Evolutionary conservation across 2,888 invertebrate genomes (phyloP).

Genomic region (Lagria hirta): DNA sequence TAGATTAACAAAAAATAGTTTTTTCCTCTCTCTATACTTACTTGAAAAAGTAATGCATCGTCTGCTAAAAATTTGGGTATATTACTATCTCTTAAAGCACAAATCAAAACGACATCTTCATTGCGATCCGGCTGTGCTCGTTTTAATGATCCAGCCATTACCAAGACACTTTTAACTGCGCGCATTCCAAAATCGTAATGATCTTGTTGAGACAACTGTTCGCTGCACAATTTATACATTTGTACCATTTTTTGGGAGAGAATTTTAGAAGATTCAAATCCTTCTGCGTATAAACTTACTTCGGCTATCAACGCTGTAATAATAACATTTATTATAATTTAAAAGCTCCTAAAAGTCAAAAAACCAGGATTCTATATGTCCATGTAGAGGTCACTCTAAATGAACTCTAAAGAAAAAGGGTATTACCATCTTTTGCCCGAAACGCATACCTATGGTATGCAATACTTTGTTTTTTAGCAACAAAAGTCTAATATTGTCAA

Average conservation of each 20-base stretch:
- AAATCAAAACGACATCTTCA: conserved; percentile 81
- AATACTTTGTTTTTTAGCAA: too few species aligned
- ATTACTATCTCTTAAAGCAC: conserved; percentile 86
- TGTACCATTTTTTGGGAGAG: conserved; percentile 91
- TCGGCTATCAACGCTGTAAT: conserved; percentile 77
- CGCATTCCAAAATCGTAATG: conserved; percentile 94
- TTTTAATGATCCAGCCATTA: conserved; percentile 89
- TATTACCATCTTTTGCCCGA: too few species aligned
- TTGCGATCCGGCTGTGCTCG: conserved; percentile 79
- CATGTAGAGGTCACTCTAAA: too few species aligned
- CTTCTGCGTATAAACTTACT: conserved; percentile 90
- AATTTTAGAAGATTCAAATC: conserved; percentile 83
- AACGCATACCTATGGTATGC: too few species aligned
- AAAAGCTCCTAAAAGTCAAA: not conserved
- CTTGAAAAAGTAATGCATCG: conserved; percentile 78
- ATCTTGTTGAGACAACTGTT: conserved; percentile 88
- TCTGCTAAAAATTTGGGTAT: conserved; percentile 86
- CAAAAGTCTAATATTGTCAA: too few species aligned
- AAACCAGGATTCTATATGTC: too few species aligned
- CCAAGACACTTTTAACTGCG: conserved; percentile 89
- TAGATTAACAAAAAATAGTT: not conserved
- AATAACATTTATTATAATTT: too few species aligned
- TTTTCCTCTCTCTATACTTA: conserved; percentile 37
- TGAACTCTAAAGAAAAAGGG: too few species aligned
- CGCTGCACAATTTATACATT: conserved; percentile 89